Conservation (phyloP, 2,113 vertebrate species). For the Xiphias gladius region DNA sequence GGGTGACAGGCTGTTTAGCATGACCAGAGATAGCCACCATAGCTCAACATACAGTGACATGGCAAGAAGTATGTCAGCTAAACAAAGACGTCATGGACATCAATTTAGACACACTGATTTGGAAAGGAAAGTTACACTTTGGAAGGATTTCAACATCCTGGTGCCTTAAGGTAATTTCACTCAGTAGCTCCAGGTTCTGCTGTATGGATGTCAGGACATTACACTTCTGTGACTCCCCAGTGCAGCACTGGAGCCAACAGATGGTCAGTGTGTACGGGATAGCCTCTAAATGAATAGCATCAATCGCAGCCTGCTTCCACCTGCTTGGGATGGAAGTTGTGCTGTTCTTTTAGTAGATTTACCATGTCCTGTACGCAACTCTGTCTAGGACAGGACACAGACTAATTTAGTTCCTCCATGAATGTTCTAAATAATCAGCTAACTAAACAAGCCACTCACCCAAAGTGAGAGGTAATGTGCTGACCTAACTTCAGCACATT, state of each 20-base stretch:
- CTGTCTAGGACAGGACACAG: background rate
- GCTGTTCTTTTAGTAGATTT: background rate
- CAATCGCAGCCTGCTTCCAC: background rate
- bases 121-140: too few species aligned
- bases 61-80: too few species aligned
- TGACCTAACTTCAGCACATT: background rate
- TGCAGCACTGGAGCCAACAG: background rate
- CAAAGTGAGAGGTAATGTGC: too few species aligned
- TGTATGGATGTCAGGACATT: background rate
- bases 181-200: background rate
- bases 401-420: slow-evolving; percentile 12
- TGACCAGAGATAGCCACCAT: too few species aligned
- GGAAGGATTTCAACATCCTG: too few species aligned
- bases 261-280: background rate
- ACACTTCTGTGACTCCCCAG: background rate
- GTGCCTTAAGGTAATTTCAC: too few species aligned
- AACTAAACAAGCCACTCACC: background rate
- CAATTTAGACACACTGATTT: too few species aligned
- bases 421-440: slow-evolving; percentile 5
- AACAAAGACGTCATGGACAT: too few species aligned
- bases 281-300: background rate
- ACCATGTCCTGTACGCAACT: background rate
- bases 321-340: background rate
- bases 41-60: too few species aligned
- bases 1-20: too few species aligned